These are phyloP conservation scores for Maniola hyperantus DNA, from an alignment of 2,888 invertebrate species.

Conservation along the genomic window DNA sequence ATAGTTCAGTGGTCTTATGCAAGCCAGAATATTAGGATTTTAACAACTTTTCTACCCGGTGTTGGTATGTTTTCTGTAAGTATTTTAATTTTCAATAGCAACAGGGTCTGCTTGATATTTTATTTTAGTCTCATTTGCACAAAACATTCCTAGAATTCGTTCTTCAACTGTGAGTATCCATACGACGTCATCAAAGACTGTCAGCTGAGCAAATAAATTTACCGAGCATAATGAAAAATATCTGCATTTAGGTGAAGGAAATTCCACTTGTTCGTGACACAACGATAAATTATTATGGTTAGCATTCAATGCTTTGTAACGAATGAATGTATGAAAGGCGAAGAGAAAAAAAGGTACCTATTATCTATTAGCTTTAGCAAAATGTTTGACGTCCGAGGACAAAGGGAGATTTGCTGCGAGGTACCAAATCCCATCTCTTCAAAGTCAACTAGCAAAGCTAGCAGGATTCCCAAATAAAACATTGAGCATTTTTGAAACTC, in stretches of 20 bases:
- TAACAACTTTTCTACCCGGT: no score
- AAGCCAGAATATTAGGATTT: no score
- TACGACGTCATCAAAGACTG: constrained; percentile 21
- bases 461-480: background rate
- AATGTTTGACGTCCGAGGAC: constrained; percentile 10
- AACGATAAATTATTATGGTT: constrained; percentile 27
- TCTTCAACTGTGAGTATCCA: constrained; percentile 2
- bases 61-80: background rate
- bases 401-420: constrained; percentile 16
- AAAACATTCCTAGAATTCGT: constrained; percentile 4
- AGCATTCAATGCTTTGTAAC: constrained; percentile 26
- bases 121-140: constrained; percentile 5
- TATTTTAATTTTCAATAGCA: background rate
- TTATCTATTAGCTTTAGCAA: background rate
- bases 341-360: constrained; percentile 20
- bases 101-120: background rate
- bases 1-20: no score
- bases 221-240: constrained; percentile 21
- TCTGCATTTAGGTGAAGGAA: constrained; percentile 32
- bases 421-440: constrained; percentile 24
- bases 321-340: constrained; percentile 15
- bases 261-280: constrained; percentile 32
- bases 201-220: constrained; percentile 34
- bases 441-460: background rate
- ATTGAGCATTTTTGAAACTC: no score